phyloP scores from a whole-genome alignment of 1,140 invertebrate genomes.

The Pogonus chalceus region DNA sequence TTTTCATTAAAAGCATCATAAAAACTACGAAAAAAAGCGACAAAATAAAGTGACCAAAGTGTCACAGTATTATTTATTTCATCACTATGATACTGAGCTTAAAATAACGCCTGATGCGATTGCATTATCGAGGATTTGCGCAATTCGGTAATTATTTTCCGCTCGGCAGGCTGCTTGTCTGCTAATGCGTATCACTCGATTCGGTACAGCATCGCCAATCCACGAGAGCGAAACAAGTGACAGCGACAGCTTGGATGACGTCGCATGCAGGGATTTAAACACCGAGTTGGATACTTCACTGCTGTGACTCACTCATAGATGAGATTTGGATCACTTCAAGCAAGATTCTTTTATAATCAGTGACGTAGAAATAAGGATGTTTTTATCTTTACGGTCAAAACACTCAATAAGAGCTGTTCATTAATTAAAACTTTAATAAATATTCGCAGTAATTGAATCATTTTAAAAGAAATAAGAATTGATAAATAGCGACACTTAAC shows the following conservation, averaged over 20 bases:
- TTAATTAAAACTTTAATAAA: no score
- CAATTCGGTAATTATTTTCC: background rate
- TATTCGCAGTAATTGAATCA: no score
- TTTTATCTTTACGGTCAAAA: no score
- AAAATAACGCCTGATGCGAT: background rate
- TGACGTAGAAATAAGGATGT: background rate
- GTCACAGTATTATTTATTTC: background rate
- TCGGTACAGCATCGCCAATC: no score
- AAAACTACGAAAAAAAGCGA: no score
- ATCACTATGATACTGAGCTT: background rate
- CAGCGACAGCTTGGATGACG: background rate
- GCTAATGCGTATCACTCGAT: background rate
- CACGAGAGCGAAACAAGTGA: background rate
- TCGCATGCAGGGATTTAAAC: background rate
- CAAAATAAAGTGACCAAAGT: background rate
- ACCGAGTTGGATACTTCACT: background rate
- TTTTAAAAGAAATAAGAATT: no score
- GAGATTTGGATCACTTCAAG: no score
- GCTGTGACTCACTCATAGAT: background rate
- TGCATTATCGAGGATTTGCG: background rate
- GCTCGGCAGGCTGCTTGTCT: background rate
- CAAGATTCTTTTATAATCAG: no score
- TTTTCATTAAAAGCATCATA: no score
- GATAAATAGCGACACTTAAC: no score
- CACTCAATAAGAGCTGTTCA: no score